Percentiles rank a stretch among this genome's conserved stretches.
Conservation (phyloP, 2,797 vertebrate species). For the Ctenopoma multispine region DNA sequence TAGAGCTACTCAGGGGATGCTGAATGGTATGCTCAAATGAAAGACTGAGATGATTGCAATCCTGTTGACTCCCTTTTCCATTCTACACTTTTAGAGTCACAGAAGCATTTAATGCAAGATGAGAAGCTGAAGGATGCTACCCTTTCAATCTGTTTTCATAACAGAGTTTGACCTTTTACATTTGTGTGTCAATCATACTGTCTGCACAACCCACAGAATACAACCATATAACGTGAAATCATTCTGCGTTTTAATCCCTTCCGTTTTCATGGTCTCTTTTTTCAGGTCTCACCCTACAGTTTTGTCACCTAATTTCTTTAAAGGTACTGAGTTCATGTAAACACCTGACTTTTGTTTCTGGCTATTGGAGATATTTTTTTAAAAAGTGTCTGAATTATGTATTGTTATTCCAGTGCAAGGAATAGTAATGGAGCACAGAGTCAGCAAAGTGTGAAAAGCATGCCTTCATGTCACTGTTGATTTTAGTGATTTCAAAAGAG, state of each 20-base stretch:
- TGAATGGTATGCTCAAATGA: too few species aligned
- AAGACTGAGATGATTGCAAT: background rate
- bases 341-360: conserved; percentile 23
- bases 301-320: conserved; percentile 28
- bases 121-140: background rate
- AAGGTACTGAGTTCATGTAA: conserved; percentile 23
- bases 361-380: conserved; percentile 12
- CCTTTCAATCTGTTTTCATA: conserved; percentile 19
- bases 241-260: conserved; percentile 20
- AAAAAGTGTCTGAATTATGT: conserved; percentile 5
- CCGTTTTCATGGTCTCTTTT: conserved; percentile 12
- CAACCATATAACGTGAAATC: conserved; percentile 36
- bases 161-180: conserved; percentile 33
- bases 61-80: background rate
- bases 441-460: conserved; percentile 42
- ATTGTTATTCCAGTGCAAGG: conserved; percentile 2
- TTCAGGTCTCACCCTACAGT: conserved; percentile 4
- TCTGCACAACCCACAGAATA: conserved; percentile 13
- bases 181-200: conserved; percentile 26
- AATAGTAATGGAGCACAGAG: conserved; percentile 4
- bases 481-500: conserved; percentile 37
- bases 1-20: background rate
- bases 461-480: conserved; percentile 27
- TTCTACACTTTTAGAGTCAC: background rate
- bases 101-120: background rate